Percentiles rank a stretch among this genome's conserved stretches.
phyloP scores from a whole-genome alignment of 2,888 invertebrate species.

The Cynaeus angustus region DNA sequence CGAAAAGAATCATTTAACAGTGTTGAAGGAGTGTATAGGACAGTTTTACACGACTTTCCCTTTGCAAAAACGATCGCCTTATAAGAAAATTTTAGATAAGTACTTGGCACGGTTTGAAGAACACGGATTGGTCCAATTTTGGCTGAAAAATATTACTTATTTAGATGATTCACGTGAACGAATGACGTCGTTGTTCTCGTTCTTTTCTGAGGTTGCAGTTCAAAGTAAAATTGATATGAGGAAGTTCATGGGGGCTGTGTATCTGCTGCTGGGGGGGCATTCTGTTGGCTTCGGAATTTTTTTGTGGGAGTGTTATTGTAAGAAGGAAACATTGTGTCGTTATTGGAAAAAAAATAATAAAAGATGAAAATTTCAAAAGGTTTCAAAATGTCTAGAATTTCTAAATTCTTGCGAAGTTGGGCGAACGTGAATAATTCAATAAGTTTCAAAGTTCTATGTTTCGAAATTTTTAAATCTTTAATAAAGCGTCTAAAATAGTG shows the following conservation, averaged over 20 bases:
- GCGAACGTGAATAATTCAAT: no score
- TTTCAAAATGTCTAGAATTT: no score
- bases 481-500: no score
- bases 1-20: conserved; percentile 50
- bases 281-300: not conserved
- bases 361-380: no score
- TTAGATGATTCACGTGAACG: conserved; percentile 17
- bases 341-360: no score
- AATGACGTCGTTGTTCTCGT: conserved; percentile 9
- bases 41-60: conserved; percentile 55
- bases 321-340: no score
- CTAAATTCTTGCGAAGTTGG: no score
- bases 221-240: conserved; percentile 46
- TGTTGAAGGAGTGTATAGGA: conserved; percentile 55
- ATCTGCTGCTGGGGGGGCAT: conserved; percentile 50
- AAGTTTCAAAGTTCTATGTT: no score
- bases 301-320: not conserved
- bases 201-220: conserved; percentile 19
- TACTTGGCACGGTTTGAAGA: conserved; percentile 51
- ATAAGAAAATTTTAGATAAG: conserved; percentile 51
- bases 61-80: conserved; percentile 57
- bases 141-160: conserved; percentile 44
- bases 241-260: conserved; percentile 52
- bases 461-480: no score
- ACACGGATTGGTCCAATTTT: conserved; percentile 54